Evolutionary conservation across 2,888 invertebrate species (phyloP).

Genomic region (Barypeithes pellucidus): DNA sequence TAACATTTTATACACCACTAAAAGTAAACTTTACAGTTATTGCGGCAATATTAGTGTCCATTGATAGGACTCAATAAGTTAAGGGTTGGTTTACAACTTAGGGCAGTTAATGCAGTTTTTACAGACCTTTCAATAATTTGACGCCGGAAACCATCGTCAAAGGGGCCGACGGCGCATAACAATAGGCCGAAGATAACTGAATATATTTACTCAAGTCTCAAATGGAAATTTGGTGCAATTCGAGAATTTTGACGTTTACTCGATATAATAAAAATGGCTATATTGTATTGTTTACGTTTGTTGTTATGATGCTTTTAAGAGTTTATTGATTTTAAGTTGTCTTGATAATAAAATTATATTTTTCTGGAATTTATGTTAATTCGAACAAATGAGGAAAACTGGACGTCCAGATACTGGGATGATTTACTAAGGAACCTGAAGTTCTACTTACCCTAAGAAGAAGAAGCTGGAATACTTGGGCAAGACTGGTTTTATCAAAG

Average conservation of each 20-base stretch:
- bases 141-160: slow-evolving; percentile 33
- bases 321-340: slow-evolving; percentile 6
- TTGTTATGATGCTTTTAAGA: not conserved
- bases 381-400: no score
- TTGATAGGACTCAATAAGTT: slow-evolving; percentile 5
- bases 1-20: not conserved
- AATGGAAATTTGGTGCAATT: slow-evolving; percentile 18
- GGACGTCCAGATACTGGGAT: no score
- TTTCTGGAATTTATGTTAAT: no score
- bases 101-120: slow-evolving; percentile 22
- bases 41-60: slow-evolving; percentile 8
- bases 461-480: no score
- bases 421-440: no score
- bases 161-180: slow-evolving; percentile 6
- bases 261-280: slow-evolving; percentile 21
- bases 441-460: no score
- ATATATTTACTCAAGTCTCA: slow-evolving; percentile 12
- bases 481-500: no score
- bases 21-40: slow-evolving; percentile 18
- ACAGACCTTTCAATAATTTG: slow-evolving; percentile 36
- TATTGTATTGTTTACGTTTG: slow-evolving; percentile 12
- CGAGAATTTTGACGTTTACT: slow-evolving; percentile 24
- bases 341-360: not conserved
- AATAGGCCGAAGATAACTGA: slow-evolving; percentile 12
- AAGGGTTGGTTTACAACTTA: slow-evolving; percentile 14